Conservation (phyloP, 2,797 vertebrate species). For the Phataginus tricuspis region DNA sequence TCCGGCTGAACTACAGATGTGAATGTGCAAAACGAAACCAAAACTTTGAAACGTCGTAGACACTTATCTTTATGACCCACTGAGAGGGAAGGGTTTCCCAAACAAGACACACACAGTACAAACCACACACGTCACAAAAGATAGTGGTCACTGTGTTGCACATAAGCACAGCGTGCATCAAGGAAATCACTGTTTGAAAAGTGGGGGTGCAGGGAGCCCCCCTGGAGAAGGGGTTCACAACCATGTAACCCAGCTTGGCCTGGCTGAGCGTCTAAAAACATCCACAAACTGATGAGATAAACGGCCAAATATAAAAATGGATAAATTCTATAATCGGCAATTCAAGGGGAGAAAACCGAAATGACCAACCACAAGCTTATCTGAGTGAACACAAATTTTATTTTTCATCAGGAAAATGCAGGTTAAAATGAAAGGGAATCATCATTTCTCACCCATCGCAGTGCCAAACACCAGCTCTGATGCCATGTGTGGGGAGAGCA, state of each 20-base stretch:
- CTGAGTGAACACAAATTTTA: neutral
- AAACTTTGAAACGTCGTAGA: too few species aligned
- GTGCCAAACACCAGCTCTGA: neutral
- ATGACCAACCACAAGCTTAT: neutral
- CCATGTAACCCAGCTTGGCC: accelerated
- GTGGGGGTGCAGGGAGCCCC: neutral
- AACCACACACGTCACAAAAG: neutral
- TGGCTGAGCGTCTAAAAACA: neutral
- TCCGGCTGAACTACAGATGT: too few species aligned
- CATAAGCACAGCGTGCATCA: neutral
- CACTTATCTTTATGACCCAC: neutral
- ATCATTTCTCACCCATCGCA: neutral
- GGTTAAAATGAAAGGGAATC: too few species aligned
- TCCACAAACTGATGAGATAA: neutral
- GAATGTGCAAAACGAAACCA: neutral
- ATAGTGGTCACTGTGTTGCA: too few species aligned
- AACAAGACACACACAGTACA: neutral
- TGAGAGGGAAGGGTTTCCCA: neutral
- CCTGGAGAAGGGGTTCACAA: neutral
- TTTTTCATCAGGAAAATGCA: neutral
- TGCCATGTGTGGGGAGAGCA: accelerated
- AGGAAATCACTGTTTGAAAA: neutral
- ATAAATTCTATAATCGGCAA: too few species aligned
- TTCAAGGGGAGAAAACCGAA: neutral
- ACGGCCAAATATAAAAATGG: neutral